Conservation (phyloP, 2,113 vertebrate species). For the Peromyscus maniculatus region DNA sequence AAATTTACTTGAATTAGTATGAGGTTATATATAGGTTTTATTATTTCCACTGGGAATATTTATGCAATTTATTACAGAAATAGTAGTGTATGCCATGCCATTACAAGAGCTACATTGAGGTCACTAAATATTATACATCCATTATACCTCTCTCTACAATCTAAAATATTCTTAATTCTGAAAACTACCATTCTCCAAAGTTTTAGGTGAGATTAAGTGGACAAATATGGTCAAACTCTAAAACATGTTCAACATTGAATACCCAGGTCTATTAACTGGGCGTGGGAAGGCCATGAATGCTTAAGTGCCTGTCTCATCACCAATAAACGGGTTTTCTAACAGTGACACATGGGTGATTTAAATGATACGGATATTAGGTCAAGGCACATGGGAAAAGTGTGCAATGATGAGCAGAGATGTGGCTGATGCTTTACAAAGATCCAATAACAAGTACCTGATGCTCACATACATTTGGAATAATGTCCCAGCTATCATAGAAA, state of each 20-base stretch:
- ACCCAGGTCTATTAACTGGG: neutral
- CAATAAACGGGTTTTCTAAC: neutral
- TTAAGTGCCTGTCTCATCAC: neutral
- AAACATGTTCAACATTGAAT: neutral
- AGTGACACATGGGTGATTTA: neutral
- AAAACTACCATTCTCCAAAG: constrained; percentile 28
- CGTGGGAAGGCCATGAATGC: neutral
- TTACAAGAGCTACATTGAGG: neutral
- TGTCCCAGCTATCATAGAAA: neutral
- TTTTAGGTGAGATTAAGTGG: constrained; percentile 21
- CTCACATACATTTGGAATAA: constrained; percentile 16
- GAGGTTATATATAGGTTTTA: neutral
- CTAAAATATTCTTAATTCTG: constrained; percentile 41
- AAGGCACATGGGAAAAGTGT: neutral
- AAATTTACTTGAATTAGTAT: neutral
- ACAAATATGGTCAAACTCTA: neutral
- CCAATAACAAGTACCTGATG: neutral
- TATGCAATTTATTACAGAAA: constrained; percentile 42
- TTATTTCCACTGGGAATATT: constrained; percentile 35
- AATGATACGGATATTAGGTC: neutral
- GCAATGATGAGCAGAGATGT: neutral
- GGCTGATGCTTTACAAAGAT: neutral
- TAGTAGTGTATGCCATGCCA: neutral
- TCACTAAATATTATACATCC: neutral
- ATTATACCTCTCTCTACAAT: neutral